Evolutionary conservation across 2,113 vertebrate genomes (phyloP), one percentile per base, ranked within the genome.

Genomic region (Canis aureus): DNA sequence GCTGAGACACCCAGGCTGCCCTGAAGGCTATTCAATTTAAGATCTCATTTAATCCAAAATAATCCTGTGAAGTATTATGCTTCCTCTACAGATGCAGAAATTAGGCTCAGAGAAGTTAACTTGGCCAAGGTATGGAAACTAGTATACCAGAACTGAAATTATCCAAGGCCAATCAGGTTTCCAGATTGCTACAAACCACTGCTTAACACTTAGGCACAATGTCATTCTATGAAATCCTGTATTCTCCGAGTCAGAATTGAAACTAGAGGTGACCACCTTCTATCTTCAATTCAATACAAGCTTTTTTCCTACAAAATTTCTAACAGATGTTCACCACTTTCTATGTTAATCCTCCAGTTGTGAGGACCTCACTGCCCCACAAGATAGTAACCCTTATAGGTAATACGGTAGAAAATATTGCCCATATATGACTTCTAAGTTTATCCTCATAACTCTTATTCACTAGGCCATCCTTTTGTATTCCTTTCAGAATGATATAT

Each of bases 391-490:
- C 9, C 20, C 11, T 67, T 79, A 3, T 62, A 73, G 38, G 73
- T 51, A 79, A 78, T 19, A 35, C n/a, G 11, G 3, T 74, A 5
- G 85, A 62, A 86, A 92, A 35, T 59, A 53, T 49, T 95, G 43
- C 7, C 62, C 13, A 12, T 79, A 53, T 81, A 94, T 95, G 15
- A 59, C 80, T 85, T 78, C n/a, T 96, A 57, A 88, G 16, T 93
- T 91, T 93, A 86, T 25, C 0, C 8, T 81, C 32, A n/a, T 38
- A 81, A 89, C 22, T 93, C 23, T 43, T 43, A 60, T 51, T 32
- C n/a, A 51, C n/a, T 91, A 49, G 19, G 38, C 53, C 23, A 55
- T 69, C 32, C 27, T 57, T 13, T 15, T 2, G 22, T 84, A 43
- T 93, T 87, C 1, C 11, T 57, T 74, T 91, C 49, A 59, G 11